These are phyloP conservation scores for Pomatostomus ruficeps DNA, from an alignment of 2,113 vertebrate genomes.

Conservation along the genomic window DNA sequence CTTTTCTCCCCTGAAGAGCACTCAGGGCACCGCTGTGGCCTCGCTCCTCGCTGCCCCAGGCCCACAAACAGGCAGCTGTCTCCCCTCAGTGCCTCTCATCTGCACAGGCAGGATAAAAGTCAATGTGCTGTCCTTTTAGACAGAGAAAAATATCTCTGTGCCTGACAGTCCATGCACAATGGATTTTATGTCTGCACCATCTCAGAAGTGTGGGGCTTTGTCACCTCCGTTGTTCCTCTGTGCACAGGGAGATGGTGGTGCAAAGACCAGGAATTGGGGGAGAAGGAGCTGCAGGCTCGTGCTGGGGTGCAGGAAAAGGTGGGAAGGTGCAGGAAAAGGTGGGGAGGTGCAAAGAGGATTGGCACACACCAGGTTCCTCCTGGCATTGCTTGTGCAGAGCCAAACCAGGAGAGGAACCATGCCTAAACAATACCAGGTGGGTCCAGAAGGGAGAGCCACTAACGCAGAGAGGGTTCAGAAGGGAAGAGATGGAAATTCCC, in stretches of 20 bases:
- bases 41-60: background rate
- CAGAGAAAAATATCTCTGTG: background rate
- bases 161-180: background rate
- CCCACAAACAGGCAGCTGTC: background rate
- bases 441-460: background rate
- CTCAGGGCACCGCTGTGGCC: background rate
- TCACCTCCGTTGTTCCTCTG: fast-evolving
- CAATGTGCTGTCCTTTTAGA: background rate
- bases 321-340: background rate
- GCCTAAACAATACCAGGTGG: background rate
- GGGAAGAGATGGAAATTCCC: background rate
- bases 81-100: background rate
- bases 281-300: background rate
- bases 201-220: background rate
- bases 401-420: background rate
- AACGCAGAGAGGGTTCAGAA: background rate
- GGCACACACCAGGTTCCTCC: background rate
- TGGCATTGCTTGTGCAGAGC: background rate
- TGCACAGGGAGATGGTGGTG: fast-evolving
- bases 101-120: background rate
- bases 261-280: background rate
- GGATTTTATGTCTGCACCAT: background rate
- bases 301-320: background rate
- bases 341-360: background rate
- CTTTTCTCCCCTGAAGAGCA: background rate